Evolutionary conservation across 2,888 invertebrate genomes (phyloP).

Genomic region (Folsomia candida): DNA sequence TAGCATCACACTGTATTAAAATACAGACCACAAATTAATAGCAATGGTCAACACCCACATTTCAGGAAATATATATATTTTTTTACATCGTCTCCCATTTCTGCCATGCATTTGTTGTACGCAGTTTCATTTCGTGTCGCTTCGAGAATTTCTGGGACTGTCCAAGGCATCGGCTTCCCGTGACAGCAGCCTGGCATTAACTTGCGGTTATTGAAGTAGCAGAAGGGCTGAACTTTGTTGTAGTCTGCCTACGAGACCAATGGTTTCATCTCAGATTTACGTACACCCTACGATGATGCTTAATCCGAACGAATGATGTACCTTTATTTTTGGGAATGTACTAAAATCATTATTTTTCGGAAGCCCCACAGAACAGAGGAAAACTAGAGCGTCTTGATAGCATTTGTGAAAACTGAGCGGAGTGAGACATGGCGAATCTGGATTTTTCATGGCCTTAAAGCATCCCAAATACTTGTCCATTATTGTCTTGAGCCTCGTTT

Average conservation of each 20-base stretch:
- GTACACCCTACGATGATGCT: too few relatives aligned
- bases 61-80: neutral
- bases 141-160: slow-evolving; percentile 40
- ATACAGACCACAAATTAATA: too few relatives aligned
- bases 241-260: slow-evolving; percentile 34
- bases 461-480: slow-evolving; percentile 38
- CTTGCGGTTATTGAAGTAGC: slow-evolving; percentile 27
- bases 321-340: slow-evolving; percentile 22
- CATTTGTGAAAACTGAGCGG: slow-evolving; percentile 43
- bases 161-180: slow-evolving; percentile 44
- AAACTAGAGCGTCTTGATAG: slow-evolving; percentile 39
- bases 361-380: slow-evolving; percentile 29
- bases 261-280: too few relatives aligned
- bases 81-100: slow-evolving; percentile 30
- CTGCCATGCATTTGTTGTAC: slow-evolving; percentile 30
- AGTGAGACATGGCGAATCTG: slow-evolving; percentile 35
- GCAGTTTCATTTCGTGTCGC: slow-evolving; percentile 35
- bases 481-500: slow-evolving; percentile 18
- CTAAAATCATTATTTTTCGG: slow-evolving; percentile 31
- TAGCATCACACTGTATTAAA: slow-evolving; percentile 39
- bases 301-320: too few relatives aligned
- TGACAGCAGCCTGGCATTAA: slow-evolving; percentile 40
- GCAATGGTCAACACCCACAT: too few relatives aligned
- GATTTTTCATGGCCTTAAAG: slow-evolving; percentile 37
- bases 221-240: slow-evolving; percentile 25